Base-by-base conservation (phyloP, 2,797 vertebrate genomes). In the Chaetodon trifasciatus region DNA sequence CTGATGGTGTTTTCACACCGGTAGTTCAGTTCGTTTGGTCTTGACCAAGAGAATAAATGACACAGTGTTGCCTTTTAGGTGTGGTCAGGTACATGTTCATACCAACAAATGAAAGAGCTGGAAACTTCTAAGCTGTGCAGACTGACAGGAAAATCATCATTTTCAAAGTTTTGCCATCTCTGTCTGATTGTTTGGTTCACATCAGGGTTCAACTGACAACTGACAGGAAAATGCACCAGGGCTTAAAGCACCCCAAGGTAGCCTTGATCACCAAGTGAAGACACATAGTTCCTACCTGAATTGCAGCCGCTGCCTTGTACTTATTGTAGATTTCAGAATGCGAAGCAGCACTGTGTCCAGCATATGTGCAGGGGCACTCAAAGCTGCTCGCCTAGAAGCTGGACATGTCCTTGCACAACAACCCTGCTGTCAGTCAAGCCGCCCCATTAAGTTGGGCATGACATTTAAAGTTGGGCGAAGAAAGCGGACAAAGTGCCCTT, bases 381-480 rank as follows among this genome's bases (percentile, higher is more conserved):
- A 21, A 72, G 89, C 81, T 58, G 78, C 79, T 88, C 79, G 91
- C 92, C 92, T 86, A 85, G 84, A 84, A 94, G 92, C 92, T 85
- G 91, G 90, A 92, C 91, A 88, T 64, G 91, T 93, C 94, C 89
- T 90, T 79, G 83, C 83, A 79, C 89, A 83, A 91, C 92, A 93
- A 70, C 86, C 86, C 70, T 84, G 81, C 89, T 92, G 92, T 93
- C 94, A 93, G 81, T 94, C 94, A 93, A 90, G 73, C 76, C 47
- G 28, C 83, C 89, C 88, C 85, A 88, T 93, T 93, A 91, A 67
- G 83, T 89, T 83, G 85, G 86, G 70, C 92, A 84, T 95, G 94
- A 95, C 94, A 95, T 95, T 95, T 95, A 92, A 91, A 93, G 93
- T 93, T 92, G 90, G 91, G 90, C 70, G 85, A 91, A 91, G 92